Base-by-base conservation (phyloP, 2,888 invertebrate genomes). In the Thysanoteuthis rhombus region DNA sequence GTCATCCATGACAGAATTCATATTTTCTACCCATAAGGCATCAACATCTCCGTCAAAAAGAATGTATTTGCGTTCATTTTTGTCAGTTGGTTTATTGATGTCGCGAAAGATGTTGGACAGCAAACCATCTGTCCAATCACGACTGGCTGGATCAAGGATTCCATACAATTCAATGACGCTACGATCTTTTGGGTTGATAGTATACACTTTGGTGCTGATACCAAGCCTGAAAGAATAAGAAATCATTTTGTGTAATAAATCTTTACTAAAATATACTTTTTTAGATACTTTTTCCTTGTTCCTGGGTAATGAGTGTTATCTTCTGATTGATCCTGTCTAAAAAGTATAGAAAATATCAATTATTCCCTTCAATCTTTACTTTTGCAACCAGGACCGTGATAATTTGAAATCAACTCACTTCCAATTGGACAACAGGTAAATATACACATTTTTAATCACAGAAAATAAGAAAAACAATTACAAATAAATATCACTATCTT, bases 1-100 rank as follows among this genome's bases (percentile, higher is more conserved):
- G 97, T 99, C 99, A 96, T 99, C 99, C 99, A 99, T 99, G 3
- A 99, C 99, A 0, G 99, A 99, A 97, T 99, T 99, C 99, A 99
- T 99, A 97, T 99, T 99, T 97, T 99, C 99, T 95, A 99, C 98
- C 99, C 99, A 99, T 90, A 99, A 97, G 0, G 99, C 98, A 97
- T 99, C 99, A 5, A 99, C 99, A 96, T 99, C 99, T 5, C 99
- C 99, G 96, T 99, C 99, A 97, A 99, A 99, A 92, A 99, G 97
- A 92, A 99, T 98, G 97, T 98, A 99, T 94, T 98, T 98, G 93
- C 98, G 98, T 96, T 99, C 98, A 94, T 98, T 97, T 95, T 97
- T 98, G 38, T 98, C 98, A 2, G 97, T 97, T 0, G 98, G 98
- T 97, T 98, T 98, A 97, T 99, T 99, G 97, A 99, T 98, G 96